Conservation (phyloP, 2,888 invertebrate species). For the Polydrusus pterygomalis region DNA sequence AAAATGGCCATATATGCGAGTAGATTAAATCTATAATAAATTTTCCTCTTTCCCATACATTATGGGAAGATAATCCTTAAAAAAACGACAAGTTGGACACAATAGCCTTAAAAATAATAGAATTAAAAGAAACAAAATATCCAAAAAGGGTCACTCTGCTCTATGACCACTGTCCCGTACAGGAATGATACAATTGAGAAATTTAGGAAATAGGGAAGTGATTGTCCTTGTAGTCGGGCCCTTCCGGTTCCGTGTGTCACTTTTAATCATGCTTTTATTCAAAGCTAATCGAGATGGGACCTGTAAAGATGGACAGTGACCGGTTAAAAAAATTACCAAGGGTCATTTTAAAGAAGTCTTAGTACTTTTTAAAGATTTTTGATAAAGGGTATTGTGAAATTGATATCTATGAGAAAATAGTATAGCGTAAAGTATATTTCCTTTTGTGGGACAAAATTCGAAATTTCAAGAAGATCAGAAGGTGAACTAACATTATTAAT, state of each 20-base stretch:
- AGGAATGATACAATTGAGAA: constrained; percentile 38
- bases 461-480: no score
- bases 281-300: constrained; percentile 27
- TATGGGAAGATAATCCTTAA: constrained; percentile 15
- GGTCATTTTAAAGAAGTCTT: constrained; percentile 8
- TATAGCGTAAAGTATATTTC: background rate
- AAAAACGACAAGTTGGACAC: background rate
- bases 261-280: constrained; percentile 53
- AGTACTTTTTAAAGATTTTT: background rate
- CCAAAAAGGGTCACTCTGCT: constrained; percentile 42
- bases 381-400: background rate
- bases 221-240: constrained; percentile 35
- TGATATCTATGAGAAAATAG: constrained; percentile 8
- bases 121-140: constrained; percentile 48
- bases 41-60: constrained; percentile 17
- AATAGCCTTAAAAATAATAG: constrained; percentile 31
- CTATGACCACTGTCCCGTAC: constrained; percentile 51
- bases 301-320: constrained; percentile 38
- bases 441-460: no score
- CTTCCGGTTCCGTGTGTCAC: constrained; percentile 53
- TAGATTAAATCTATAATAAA: no score
- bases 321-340: constrained; percentile 14
- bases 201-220: constrained; percentile 48
- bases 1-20: no score
- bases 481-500: no score